phyloP scores from a whole-genome alignment of 2,113 vertebrate species.

The Odontophorus gujanensis region DNA sequence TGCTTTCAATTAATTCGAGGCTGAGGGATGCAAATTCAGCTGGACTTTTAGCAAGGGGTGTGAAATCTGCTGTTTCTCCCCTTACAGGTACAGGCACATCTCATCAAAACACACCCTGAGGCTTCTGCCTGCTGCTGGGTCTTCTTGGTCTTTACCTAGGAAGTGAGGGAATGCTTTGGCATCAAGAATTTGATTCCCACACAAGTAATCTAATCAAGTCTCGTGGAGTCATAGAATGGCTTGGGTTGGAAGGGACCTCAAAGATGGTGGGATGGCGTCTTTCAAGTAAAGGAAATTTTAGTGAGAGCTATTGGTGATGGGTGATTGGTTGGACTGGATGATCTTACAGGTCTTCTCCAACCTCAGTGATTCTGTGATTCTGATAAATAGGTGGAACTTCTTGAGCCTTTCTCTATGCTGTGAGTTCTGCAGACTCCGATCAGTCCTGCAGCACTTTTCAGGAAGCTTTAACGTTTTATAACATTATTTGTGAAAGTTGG shows the following conservation, averaged over 20 bases:
- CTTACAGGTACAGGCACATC: background rate
- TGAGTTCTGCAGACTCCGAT: background rate
- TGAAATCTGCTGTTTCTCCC: too few species aligned
- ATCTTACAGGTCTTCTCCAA: too few species aligned
- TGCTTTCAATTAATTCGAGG: background rate
- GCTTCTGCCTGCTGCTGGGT: background rate
- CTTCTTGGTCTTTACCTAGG: background rate
- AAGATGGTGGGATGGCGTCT: background rate
- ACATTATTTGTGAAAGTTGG: background rate
- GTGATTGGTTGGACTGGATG: too few species aligned
- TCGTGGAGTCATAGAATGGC: too few species aligned
- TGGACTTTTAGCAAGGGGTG: background rate
- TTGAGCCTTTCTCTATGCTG: accelerated
- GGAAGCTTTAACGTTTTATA: background rate
- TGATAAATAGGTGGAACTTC: too few species aligned
- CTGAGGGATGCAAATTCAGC: background rate
- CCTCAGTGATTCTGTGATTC: too few species aligned
- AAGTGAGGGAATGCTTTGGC: background rate
- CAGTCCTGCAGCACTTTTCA: accelerated
- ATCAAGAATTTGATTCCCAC: background rate
- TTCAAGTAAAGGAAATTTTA: background rate
- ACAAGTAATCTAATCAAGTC: background rate
- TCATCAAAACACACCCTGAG: background rate
- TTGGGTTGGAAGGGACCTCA: too few species aligned
- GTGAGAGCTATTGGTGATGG: too few species aligned